Conservation (phyloP, 2,888 invertebrate genomes). For the Diadegma fenestrale region DNA sequence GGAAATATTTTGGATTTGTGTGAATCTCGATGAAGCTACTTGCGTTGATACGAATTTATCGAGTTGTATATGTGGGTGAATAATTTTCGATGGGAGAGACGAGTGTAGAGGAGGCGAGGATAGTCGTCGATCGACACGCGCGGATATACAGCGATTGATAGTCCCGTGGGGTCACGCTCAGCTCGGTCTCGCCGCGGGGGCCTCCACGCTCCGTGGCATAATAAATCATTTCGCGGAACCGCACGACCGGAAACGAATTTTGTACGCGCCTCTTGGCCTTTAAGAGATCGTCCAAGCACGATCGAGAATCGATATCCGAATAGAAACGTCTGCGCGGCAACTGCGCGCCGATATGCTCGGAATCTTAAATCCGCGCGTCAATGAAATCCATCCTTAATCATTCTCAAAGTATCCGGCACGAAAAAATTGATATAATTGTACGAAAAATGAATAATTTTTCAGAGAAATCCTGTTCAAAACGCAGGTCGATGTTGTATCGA, state of each 20-base stretch:
- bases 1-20: not conserved
- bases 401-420: not conserved
- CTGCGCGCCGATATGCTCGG: conserved; percentile 6
- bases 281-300: conserved; percentile 36
- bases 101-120: conserved; percentile 69
- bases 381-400: not conserved
- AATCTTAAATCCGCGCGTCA: conserved; percentile 22
- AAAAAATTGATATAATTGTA: not conserved
- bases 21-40: not conserved
- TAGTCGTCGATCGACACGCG: conserved; percentile 69
- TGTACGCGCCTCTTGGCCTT: conserved; percentile 67
- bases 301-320: conserved; percentile 56
- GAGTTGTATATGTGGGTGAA: not conserved
- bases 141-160: conserved; percentile 78
- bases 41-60: not conserved
- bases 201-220: conserved; percentile 80
- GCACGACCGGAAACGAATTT: conserved; percentile 83
- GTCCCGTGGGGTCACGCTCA: conserved; percentile 79
- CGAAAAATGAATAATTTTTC: not conserved
- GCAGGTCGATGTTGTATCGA: too few relatives aligned
- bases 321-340: conserved; percentile 22
- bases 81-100: conserved; percentile 30
- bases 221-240: conserved; percentile 84
- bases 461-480: not conserved
- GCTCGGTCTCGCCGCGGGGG: conserved; percentile 50